Conservation (phyloP, 2,888 invertebrate genomes). For the Norana najaformis region DNA sequence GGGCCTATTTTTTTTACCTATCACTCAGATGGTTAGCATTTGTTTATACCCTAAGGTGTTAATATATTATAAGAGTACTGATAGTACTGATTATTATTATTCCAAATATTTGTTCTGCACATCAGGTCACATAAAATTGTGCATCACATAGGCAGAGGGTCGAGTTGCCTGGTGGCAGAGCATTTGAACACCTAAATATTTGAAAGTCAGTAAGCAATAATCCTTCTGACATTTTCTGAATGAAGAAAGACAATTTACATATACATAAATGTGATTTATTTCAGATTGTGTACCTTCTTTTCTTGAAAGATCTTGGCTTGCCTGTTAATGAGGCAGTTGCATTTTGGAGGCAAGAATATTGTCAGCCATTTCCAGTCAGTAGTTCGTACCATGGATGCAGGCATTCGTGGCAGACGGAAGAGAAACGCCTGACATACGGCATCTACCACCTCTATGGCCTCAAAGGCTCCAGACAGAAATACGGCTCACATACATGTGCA, state of each 20-base stretch:
- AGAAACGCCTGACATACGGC: not conserved
- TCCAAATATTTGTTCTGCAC: no score
- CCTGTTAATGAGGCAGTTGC: constrained; percentile 2
- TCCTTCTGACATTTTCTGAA: no score
- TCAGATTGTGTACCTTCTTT: not conserved
- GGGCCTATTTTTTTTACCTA: not conserved
- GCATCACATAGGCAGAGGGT: no score
- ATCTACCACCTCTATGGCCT: not conserved
- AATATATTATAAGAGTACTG: not conserved
- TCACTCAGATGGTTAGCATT: not conserved
- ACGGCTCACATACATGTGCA: not conserved
- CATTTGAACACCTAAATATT: not conserved
- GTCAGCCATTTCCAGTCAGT: constrained; percentile 17
- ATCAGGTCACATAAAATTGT: no score
- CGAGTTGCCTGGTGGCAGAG: no score
- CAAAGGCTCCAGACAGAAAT: constrained; percentile 15
- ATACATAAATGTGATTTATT: not conserved
- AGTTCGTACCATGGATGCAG: constrained; percentile 17
- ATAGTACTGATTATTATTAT: no score
- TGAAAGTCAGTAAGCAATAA: no score
- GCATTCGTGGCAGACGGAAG: constrained; percentile 2
- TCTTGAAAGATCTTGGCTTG: constrained; percentile 8
- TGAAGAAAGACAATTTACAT: not conserved
- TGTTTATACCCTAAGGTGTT: not conserved
- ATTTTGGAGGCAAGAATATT: constrained; percentile 14